Base-by-base conservation (phyloP, 1,140 invertebrate genomes). In the Brachionus paranguensis region DNA sequence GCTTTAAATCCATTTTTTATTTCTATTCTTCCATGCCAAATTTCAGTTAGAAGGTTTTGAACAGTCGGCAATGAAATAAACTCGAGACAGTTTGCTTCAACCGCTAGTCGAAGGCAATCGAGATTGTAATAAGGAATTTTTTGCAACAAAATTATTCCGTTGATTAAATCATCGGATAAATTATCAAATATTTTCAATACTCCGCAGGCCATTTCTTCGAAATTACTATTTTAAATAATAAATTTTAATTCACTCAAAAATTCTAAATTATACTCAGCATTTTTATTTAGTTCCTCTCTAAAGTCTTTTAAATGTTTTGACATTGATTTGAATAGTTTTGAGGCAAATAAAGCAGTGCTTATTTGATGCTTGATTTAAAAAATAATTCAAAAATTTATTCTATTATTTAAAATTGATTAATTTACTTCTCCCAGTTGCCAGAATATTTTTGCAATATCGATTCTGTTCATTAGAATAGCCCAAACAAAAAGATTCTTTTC, bases 401-500 rank as follows among this genome's bases (percentile, higher is more conserved):
- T 37, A 7, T 37, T 20, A 0, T 41, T 43, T 45, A 4, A 43
- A 5, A 27, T 74, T 3, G 8, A 43, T n/a, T 41, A n/a, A 33
- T 8, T 87, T 84, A 88, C 86, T 68, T 84, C 85, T 37, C 88
- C 88, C 20, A 85, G 29, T 76, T 86, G 87, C 87, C 88, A 88
- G 74, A 89, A 88, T n/a, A 88, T 83, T 50, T 86, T 85, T 11
- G 87, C 88, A 17, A 89, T 78, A 29, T 87, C 85, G 12, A 85
- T 85, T 20, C 88, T 85, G 84, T 89, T 89, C 50, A 89, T 85
- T n/a, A 89, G 84, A 7, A 89, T 74, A 7, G 88, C 87, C 88
- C 88, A 89, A 1, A 89, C 60, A 85, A 89, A 88, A 64, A 89
- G 85, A 41, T 89, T 87, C 47, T 85, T 85, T 41, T 88, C 86